phyloP scores from a whole-genome alignment of 2,888 invertebrate genomes.

The Chrysopilus asiliformis region DNA sequence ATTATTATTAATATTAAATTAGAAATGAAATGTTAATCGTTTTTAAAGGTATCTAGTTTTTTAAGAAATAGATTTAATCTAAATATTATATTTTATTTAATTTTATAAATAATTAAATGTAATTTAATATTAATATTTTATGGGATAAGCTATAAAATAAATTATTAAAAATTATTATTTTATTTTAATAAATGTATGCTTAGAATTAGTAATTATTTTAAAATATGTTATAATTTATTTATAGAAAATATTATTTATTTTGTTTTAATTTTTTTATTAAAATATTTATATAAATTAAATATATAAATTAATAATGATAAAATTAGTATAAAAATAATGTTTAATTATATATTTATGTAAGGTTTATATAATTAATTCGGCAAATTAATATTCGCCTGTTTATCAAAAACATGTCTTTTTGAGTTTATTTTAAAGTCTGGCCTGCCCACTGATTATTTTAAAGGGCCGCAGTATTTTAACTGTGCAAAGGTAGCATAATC shows the following conservation, averaged over 20 bases:
- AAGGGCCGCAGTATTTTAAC: slow-evolving; percentile 69
- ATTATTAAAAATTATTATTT: slow-evolving; percentile 38
- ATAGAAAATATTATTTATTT: slow-evolving; percentile 36
- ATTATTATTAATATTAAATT: slow-evolving; percentile 48
- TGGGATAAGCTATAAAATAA: slow-evolving; percentile 48
- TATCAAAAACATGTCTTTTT: slow-evolving; percentile 66
- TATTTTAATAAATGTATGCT: slow-evolving; percentile 40
- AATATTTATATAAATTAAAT: slow-evolving; percentile 32
- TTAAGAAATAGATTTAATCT: slow-evolving; percentile 47
- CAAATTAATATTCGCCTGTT: slow-evolving; percentile 56
- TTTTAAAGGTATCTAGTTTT: slow-evolving; percentile 55
- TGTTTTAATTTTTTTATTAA: slow-evolving; percentile 35
- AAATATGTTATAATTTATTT: slow-evolving; percentile 39
- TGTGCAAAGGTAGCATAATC: slow-evolving; percentile 72
- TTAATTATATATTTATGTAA: too few relatives aligned
- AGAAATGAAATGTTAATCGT: slow-evolving; percentile 51
- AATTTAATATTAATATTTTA: slow-evolving; percentile 38
- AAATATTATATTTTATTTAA: slow-evolving; percentile 26
- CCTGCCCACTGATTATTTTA: slow-evolving; percentile 59
- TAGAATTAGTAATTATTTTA: slow-evolving; percentile 43
- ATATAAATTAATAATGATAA: slow-evolving; percentile 41
- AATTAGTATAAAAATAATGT: too few relatives aligned
- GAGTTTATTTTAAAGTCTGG: slow-evolving; percentile 47
- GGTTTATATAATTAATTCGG: slow-evolving; percentile 53
- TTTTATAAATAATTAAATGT: slow-evolving; percentile 25